phyloP scores from a whole-genome alignment of 2,797 vertebrate genomes.

The Coccyzus lansbergi region DNA sequence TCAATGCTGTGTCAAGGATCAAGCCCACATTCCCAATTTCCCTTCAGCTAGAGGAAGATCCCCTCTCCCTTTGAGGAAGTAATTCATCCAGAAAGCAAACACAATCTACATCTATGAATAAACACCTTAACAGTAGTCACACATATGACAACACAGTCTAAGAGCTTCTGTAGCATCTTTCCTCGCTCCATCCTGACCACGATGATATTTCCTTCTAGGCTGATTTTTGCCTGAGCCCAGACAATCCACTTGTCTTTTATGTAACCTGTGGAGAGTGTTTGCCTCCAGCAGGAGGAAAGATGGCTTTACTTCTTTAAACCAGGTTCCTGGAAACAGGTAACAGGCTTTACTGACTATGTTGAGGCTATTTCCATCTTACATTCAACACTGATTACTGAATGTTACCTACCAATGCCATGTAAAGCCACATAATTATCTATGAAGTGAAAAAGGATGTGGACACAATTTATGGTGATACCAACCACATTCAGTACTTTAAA shows the following conservation, averaged over 20 bases:
- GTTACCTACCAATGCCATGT: neutral
- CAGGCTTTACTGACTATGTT: rapidly evolving
- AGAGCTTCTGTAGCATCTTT: neutral
- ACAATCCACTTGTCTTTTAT: neutral
- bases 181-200: neutral
- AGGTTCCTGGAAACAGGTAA: neutral
- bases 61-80: rapidly evolving
- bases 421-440: neutral
- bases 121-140: neutral
- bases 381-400: neutral
- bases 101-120: neutral
- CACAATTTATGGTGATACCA: neutral
- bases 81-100: neutral
- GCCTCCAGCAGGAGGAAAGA: neutral
- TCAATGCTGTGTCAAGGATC: neutral
- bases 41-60: neutral
- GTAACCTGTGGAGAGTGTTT: rapidly evolving
- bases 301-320: neutral
- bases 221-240: neutral
- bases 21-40: neutral
- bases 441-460: neutral
- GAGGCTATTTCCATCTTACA: neutral
- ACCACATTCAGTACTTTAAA: neutral
- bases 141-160: neutral
- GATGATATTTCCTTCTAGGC: neutral